Evolutionary conservation across 2,113 vertebrate genomes (phyloP), one percentile per base, ranked within the genome.

Genomic region (Barnardius zonarius): DNA sequence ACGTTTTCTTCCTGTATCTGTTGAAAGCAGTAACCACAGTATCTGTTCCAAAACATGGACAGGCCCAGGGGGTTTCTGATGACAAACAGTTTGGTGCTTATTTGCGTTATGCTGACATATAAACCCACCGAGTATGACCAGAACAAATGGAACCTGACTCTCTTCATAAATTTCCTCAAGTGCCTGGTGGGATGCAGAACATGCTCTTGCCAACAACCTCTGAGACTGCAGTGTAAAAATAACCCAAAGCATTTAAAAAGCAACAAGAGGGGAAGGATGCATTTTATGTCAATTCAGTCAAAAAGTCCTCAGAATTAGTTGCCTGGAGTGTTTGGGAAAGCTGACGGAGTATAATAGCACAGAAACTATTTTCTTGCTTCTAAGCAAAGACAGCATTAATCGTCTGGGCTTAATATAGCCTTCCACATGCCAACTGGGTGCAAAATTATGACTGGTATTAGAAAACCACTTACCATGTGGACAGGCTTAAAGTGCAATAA

Each of bases 371-470:
- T 97, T 95, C 96, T 96, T 95, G 39, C 81, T 91, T 95, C 96
- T 95, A 87, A 95, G 94, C 93, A 93, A 96, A 96, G 89, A 85
- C 70, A 76, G 84, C 95, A 97, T 95, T 96, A 95, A 95, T 97
- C 57, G 91, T 94, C 93, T 87, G 62, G 86, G 94, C 91, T 97
- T 97, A 95, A 97, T 97, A 97, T 96, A 97, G 94, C 93, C 74
- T 95, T 96, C 94, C 93, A 92, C 93, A 94, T 92, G 94, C 94
- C 96, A 96, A 95, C 57, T 93, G 96, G 95, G 86, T 92, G 91
- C 93, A 95, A 95, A 97, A 95, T 97, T 95, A 96, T 95, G 95
- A 84, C 89, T 95, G 85, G 84, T 95, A 91, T 95, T 96, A 97
- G 93, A 95, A 96, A 96, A 95, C 81, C 93, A 96, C 93, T 96